Conservation (phyloP, 2,888 invertebrate genomes). For the Drosophila prolongata region DNA sequence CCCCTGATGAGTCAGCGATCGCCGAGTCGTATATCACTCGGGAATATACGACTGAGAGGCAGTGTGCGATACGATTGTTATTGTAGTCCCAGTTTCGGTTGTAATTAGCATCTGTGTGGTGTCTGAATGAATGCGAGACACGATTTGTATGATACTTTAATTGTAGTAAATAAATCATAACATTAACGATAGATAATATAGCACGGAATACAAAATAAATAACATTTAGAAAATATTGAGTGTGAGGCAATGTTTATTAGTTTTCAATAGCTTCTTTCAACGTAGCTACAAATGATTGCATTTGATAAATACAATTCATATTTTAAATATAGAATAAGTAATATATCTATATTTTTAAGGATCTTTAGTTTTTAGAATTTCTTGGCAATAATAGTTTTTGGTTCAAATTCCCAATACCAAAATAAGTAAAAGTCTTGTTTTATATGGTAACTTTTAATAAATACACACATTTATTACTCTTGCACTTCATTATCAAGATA, state of each 20-base stretch:
- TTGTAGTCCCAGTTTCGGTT: conserved; percentile 25
- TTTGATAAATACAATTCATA: background rate
- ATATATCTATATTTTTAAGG: too few relatives aligned
- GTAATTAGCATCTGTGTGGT: conserved; percentile 5
- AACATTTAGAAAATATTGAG: background rate
- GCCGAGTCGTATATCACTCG: conserved; percentile 4
- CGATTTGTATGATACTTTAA: conserved; percentile 26
- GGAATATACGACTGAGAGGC: conserved; percentile 2
- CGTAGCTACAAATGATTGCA: background rate
- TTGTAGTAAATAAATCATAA: conserved; percentile 10
- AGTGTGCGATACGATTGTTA: conserved; percentile 4
- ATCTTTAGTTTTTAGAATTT: background rate
- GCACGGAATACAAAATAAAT: too few relatives aligned
- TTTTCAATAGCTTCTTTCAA: background rate
- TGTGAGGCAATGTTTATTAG: background rate
- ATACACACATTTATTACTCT: conserved; percentile 77
- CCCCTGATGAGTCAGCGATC: background rate
- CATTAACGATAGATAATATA: background rate
- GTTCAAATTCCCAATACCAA: background rate
- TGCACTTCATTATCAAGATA: conserved; percentile 70
- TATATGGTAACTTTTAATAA: conserved; percentile 72
- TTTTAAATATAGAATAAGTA: too few relatives aligned
- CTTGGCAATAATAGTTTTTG: background rate
- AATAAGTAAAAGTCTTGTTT: background rate
- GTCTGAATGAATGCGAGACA: conserved; percentile 3